These are phyloP conservation scores for Thamnaconus septentrionalis DNA, from an alignment of 2,113 vertebrate genomes.

Conservation along the genomic window DNA sequence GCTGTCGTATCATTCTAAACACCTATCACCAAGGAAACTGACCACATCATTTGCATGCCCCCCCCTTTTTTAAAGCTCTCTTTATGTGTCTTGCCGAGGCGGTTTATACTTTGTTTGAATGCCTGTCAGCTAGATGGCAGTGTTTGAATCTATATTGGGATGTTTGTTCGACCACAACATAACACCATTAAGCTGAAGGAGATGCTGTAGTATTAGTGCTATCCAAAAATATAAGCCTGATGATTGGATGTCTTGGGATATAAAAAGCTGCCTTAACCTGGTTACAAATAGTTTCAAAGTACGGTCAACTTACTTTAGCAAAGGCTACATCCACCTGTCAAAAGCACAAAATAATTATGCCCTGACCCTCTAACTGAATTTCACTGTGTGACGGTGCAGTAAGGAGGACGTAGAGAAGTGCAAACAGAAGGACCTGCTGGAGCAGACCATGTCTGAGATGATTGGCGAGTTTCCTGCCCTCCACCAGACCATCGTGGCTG, in stretches of 20 bases:
- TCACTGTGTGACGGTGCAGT: slow-evolving; percentile 69
- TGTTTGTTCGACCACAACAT: too few relatives aligned
- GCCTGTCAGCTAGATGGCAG: too few relatives aligned
- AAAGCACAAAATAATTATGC: not conserved
- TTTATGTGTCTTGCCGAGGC: too few relatives aligned
- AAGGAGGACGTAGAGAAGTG: slow-evolving; percentile 98
- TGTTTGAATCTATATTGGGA: too few relatives aligned
- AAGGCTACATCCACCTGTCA: not conserved
- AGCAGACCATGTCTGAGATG: slow-evolving; percentile 99
- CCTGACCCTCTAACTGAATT: not conserved
- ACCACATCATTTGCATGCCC: too few relatives aligned
- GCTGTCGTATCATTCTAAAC: not conserved
- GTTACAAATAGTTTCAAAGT: not conserved
- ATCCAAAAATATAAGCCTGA: too few relatives aligned
- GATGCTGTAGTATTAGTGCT: too few relatives aligned
- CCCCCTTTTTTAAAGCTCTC: too few relatives aligned
- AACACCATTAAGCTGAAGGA: too few relatives aligned
- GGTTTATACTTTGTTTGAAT: too few relatives aligned
- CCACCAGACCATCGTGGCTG: slow-evolving; percentile 95
- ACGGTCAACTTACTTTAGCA: not conserved
- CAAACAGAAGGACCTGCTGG: slow-evolving; percentile 97
- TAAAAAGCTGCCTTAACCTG: not conserved
- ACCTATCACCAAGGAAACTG: not conserved
- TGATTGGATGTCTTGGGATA: not conserved
- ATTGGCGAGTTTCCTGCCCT: slow-evolving; percentile 98